These are phyloP conservation scores for Pogonocherus hispidulus DNA, from an alignment of 2,888 invertebrate species.

Conservation along the genomic window DNA sequence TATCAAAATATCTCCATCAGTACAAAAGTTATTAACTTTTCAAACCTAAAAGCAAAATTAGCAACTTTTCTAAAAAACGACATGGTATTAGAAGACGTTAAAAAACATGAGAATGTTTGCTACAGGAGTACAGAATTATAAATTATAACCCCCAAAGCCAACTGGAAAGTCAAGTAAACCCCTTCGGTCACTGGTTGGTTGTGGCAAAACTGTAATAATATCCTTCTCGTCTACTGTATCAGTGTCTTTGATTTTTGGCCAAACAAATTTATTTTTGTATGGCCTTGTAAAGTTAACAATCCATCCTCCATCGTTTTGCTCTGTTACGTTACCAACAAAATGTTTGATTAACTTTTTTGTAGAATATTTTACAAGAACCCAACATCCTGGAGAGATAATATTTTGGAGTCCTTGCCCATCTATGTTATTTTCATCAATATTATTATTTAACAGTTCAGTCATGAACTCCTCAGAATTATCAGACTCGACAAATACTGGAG, in stretches of 20 bases:
- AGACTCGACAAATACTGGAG: no score
- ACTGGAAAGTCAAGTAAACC: background rate
- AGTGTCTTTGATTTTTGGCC: slow-evolving; percentile 2
- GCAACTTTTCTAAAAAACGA: background rate
- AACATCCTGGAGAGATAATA: no score
- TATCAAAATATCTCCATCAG: background rate
- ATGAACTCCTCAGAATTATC: no score
- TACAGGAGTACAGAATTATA: background rate
- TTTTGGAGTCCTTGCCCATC: no score
- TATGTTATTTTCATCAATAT: no score
- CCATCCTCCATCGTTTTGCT: background rate
- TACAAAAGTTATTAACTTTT: background rate
- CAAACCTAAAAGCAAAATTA: slow-evolving; percentile 2
- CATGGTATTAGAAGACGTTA: no score
- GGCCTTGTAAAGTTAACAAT: background rate
- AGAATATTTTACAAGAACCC: no score
- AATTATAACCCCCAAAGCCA: background rate
- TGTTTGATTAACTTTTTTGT: no score
- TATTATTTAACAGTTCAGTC: no score
- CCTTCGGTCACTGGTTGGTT: background rate
- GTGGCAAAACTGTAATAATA: background rate
- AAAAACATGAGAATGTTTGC: background rate
- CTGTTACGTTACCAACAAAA: no score
- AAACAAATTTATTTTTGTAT: background rate
- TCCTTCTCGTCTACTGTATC: background rate